Evolutionary conservation across 2,888 invertebrate species (phyloP), one percentile per base, ranked within the genome.

Genomic region (Galerucella pusilla): DNA sequence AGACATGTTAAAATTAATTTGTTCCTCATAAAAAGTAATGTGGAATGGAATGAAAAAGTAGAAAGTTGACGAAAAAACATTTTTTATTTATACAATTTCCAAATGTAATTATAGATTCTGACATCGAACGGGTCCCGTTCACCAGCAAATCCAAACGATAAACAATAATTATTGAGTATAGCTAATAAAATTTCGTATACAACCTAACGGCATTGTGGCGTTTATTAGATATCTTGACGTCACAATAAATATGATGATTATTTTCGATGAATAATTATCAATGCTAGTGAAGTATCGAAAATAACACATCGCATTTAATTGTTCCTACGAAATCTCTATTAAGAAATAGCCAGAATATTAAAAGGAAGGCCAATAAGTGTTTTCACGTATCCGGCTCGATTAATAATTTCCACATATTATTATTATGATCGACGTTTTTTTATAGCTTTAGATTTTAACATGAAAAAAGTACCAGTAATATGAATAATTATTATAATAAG

Each of bases 221-320:
- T 57, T 57, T 57, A 57, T 5, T 54, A 14, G 10, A 20, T 57
- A 20, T 20, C 16, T 57, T 57, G 57, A 57, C 57, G 57, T 20
- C 57, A 57, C 16, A 20, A 57, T 46, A 52, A 46, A 67, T 45
- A 46, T 49, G 14, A 46, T 67, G 11, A 20, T 42, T 16, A 64
- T 63, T 64, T 71, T 71, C n/a, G 54, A 20, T 35, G n/a, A 12
- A 10, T 35, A n/a, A 71, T 64, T 71, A 42, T 28, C 25, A 7
- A 71, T 71, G 71, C 71, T 52, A n/a, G 54, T 25, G 57, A 52
- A 54, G 64, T 71, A 49, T 46, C 42, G 63, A 54, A 71, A 71
- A 64, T 42, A 54, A 59, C 42, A 71, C 25, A 71, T 59, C 25
- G 49, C 46, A 65, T 71, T 71, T 71, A 71, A 71, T 71, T 71